Evolutionary conservation across 2,888 invertebrate genomes (phyloP).

Genomic region (Drosophila histrio): DNA sequence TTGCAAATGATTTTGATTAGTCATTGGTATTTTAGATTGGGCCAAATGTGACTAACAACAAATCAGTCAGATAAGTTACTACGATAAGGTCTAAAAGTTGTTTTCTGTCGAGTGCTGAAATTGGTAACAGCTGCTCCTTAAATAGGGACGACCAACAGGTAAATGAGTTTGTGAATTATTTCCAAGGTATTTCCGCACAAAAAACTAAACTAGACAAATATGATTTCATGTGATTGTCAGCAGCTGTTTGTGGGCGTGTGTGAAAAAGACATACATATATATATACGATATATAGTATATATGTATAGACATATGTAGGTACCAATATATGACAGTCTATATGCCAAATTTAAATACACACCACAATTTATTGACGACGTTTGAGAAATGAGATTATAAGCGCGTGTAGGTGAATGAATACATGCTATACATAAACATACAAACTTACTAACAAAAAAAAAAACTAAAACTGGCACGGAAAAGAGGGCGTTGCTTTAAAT

Average conservation of each 20-base stretch:
- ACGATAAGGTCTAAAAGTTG: conserved; percentile 36
- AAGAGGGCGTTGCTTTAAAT: conserved; percentile 70
- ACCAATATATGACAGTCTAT: conserved; percentile 44
- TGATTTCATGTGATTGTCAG: conserved; percentile 53
- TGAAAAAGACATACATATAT: conserved; percentile 27
- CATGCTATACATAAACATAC: conserved; percentile 14
- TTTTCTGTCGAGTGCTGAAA: conserved; percentile 12
- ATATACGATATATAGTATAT: conserved; percentile 2
- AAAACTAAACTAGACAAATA: conserved; percentile 14
- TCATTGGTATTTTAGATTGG: conserved; percentile 50
- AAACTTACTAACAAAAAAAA: conserved; percentile 4
- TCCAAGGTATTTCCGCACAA: conserved; percentile 36
- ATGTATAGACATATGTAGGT: conserved; percentile 1
- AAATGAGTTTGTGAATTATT: conserved; percentile 23
- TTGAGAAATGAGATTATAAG: conserved; percentile 65
- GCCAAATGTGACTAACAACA: conserved; percentile 54
- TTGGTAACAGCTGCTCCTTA: conserved; percentile 38
- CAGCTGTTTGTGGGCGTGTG: conserved; percentile 64
- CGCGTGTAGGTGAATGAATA: conserved; percentile 69
- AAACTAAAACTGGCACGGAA: conserved; percentile 30
- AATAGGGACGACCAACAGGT: conserved; percentile 57
- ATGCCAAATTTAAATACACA: conserved; percentile 52
- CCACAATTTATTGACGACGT: conserved; percentile 69
- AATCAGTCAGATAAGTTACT: conserved; percentile 46
- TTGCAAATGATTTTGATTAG: conserved; percentile 49